Evolutionary conservation across 2,113 vertebrate species (phyloP).

Genomic region (Chaetodon auriga): DNA sequence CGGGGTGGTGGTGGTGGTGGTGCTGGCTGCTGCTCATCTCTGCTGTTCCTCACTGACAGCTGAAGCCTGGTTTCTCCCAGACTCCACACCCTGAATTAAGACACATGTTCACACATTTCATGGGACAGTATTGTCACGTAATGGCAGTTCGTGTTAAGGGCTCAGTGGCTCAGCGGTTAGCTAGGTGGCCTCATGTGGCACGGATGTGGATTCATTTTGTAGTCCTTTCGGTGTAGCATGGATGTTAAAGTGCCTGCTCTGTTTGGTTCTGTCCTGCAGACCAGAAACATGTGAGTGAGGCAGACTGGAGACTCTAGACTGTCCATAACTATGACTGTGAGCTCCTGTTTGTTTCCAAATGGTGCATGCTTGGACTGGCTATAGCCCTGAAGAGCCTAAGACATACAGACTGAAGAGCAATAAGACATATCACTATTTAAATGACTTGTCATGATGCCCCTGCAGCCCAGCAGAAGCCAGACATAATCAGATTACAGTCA

Average conservation of each 20-base stretch:
- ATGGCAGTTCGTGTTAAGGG: too few relatives aligned
- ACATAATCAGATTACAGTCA: slow-evolving; percentile 80
- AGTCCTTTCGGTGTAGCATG: not conserved
- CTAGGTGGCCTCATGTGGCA: not conserved
- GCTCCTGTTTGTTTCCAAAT: not conserved
- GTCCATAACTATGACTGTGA: not conserved
- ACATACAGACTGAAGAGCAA: not conserved
- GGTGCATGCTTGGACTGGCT: too few relatives aligned
- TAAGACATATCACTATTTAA: not conserved
- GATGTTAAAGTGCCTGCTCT: not conserved
- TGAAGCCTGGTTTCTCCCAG: slow-evolving; percentile 78
- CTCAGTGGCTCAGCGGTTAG: not conserved
- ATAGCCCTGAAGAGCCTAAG: not conserved
- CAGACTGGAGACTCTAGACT: not conserved
- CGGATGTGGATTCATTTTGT: not conserved
- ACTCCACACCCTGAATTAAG: slow-evolving; percentile 78
- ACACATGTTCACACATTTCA: not conserved
- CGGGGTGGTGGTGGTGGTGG: slow-evolving; percentile 31
- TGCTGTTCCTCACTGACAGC: slow-evolving; percentile 69
- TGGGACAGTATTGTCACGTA: not conserved
- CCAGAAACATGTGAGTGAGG: not conserved
- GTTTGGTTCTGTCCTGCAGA: not conserved
- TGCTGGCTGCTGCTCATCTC: slow-evolving; percentile 58
- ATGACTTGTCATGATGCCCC: not conserved
- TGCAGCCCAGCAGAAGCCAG: slow-evolving; percentile 42